phyloP scores from a whole-genome alignment of 2,888 invertebrate genomes.

The Thelaira solivaga region DNA sequence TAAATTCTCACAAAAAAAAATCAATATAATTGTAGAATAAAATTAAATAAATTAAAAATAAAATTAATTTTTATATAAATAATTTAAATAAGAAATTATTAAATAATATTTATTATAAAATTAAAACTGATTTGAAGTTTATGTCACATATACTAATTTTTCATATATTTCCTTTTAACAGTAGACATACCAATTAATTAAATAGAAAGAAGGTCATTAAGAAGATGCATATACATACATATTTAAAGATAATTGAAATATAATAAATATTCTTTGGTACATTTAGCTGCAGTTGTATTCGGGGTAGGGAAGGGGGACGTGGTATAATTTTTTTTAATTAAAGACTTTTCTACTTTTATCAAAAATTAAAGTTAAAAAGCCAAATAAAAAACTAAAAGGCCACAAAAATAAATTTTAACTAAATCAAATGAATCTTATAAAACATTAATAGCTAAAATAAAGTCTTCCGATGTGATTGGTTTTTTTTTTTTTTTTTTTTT shows the following conservation, averaged over 20 bases:
- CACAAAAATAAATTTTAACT: conserved; percentile 55
- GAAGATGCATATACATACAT: too few species aligned
- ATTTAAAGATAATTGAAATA: conserved; percentile 28
- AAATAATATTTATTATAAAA: conserved; percentile 23
- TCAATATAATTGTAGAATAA: neutral
- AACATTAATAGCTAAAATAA: conserved; percentile 35
- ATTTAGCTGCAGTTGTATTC: conserved; percentile 68
- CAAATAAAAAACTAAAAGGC: conserved; percentile 44
- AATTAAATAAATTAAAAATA: conserved; percentile 19
- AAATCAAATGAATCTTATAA: conserved; percentile 40
- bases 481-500: too few species aligned
- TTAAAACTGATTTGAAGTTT: conserved; percentile 32
- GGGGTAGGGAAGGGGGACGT: neutral
- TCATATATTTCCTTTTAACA: conserved; percentile 38
- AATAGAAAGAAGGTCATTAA: conserved; percentile 11
- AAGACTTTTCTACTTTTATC: conserved; percentile 39
- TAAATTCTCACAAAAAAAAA: conserved; percentile 28
- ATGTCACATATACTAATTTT: conserved; percentile 11
- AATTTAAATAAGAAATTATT: conserved; percentile 9
- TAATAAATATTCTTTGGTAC: conserved; percentile 70
- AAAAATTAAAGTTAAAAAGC: conserved; percentile 3
- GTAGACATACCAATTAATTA: conserved; percentile 49
- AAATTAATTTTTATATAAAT: conserved; percentile 10
- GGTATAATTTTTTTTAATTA: conserved; percentile 38
- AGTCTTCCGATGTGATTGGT: conserved; percentile 58